A percentile compares a stretch with the other conserved stretches of the same genome.
phyloP scores from a whole-genome alignment of 1,140 invertebrate genomes.

The Drosophila malerkotliana region DNA sequence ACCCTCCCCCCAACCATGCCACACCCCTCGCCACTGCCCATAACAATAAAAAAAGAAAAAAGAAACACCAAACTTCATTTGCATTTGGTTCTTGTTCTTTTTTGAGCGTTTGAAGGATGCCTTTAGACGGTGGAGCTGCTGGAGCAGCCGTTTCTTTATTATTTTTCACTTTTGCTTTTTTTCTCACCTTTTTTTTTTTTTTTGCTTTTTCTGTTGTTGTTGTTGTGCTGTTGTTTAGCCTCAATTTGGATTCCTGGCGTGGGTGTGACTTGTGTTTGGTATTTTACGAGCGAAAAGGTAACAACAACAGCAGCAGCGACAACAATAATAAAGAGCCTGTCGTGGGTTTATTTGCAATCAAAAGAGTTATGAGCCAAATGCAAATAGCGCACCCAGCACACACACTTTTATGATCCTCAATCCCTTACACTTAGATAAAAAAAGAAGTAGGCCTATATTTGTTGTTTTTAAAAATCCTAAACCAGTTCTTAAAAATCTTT shows the following conservation, averaged over 20 bases:
- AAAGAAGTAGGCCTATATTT: background rate
- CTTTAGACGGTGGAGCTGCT: constrained; percentile 17
- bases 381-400: constrained; percentile 65
- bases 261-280: constrained; percentile 68
- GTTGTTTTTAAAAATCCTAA: background rate
- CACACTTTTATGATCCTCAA: constrained; percentile 58
- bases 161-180: constrained; percentile 43
- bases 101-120: constrained; percentile 65
- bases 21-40: constrained; percentile 17
- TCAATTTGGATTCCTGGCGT: constrained; percentile 61
- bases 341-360: constrained; percentile 76
- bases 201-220: background rate
- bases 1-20: constrained; percentile 3
- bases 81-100: constrained; percentile 61
- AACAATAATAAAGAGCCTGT: constrained; percentile 59
- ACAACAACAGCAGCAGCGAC: constrained; percentile 34
- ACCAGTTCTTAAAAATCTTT: background rate
- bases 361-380: constrained; percentile 82
- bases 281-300: constrained; percentile 71
- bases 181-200: background rate
- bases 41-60: constrained; percentile 50
- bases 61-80: constrained; percentile 70
- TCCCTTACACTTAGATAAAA: constrained; percentile 35
- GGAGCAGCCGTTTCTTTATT: constrained; percentile 49
- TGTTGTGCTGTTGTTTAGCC: constrained; percentile 38